Percentiles rank a stretch among this genome's conserved stretches.
phyloP scores from a whole-genome alignment of 1,140 invertebrate species.

The Pogonus chalceus region DNA sequence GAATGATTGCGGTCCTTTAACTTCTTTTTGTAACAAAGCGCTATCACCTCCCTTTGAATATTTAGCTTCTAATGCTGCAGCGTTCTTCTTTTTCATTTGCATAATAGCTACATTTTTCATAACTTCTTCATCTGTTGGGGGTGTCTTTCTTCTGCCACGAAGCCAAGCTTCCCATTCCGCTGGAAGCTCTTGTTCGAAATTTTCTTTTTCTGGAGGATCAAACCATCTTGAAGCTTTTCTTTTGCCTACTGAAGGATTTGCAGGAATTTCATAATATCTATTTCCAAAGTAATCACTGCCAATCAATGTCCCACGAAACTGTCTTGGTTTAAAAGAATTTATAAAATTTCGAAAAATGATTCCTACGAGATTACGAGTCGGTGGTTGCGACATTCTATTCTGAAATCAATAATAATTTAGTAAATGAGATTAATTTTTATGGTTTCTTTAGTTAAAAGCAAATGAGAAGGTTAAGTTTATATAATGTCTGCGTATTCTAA shows the following conservation, averaged over 20 bases:
- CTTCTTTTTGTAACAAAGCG: not conserved
- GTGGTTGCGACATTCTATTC: slow-evolving; percentile 31
- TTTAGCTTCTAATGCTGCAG: slow-evolving; percentile 50
- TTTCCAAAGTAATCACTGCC: slow-evolving; percentile 64
- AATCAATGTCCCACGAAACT: slow-evolving; percentile 40
- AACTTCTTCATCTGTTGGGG: slow-evolving; percentile 64
- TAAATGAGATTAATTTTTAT: no score
- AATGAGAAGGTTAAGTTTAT: no score
- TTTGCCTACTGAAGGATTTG: slow-evolving; percentile 45
- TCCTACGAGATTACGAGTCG: slow-evolving; percentile 30
- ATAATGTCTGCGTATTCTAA: no score
- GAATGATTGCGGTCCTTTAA: slow-evolving; percentile 25
- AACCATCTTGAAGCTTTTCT: slow-evolving; percentile 58
- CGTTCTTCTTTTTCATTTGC: slow-evolving; percentile 61
- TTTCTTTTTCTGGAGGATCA: slow-evolving; percentile 47
- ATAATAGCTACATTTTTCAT: slow-evolving; percentile 56
- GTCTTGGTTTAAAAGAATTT: slow-evolving; percentile 45
- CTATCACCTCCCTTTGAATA: not conserved
- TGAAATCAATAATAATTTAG: no score
- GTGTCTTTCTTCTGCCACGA: slow-evolving; percentile 50
- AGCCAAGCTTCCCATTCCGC: slow-evolving; percentile 81
- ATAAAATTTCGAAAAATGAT: slow-evolving; percentile 47
- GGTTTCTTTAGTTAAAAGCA: no score
- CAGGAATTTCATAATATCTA: slow-evolving; percentile 67
- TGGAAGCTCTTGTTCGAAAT: slow-evolving; percentile 60